Evolutionary conservation across 2,888 invertebrate genomes (phyloP), one percentile per base, ranked within the genome.

Genomic region (Acleris laterana): DNA sequence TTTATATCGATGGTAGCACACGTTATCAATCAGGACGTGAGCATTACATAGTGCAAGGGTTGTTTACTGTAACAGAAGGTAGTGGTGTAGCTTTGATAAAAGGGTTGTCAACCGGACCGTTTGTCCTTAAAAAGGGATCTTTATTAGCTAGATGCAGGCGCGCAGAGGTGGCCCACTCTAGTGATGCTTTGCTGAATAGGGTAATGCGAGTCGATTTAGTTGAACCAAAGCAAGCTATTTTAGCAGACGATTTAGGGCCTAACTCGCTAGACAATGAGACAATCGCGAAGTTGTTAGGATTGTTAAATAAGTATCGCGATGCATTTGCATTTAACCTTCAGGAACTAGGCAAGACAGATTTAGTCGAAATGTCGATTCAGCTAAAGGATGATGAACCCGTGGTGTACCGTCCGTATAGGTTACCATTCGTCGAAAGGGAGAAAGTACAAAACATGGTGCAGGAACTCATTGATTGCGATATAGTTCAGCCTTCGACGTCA

Each of bases 1-100:
- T 63, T 11, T 63, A 57, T 22, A 57, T 63, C 17, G 63, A 63
- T 46, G 57, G 63, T 42, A 51, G 56, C 42, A 57, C 49, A 16
- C 53, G 63, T 38, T 63, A 56, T 25, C 56, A 63, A 17, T 44
- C 25, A 5, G 63, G 63, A 5, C 57, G 51, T 1, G 63, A 63
- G 22, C 44, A 63, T 25, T 63, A 57, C 49, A 25, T 63, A 22
- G 56, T 63, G 19, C 63, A 63, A 9, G 51, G 63, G n/a, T 16
- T 63, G n/a, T 63, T 63, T 25, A 46, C 57, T 3, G 57, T 58
- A 1, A 46, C 16, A 2, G 46, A 17, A 19, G 57, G 57, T 2
- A 58, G 2, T 20, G 48, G 57, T 16, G 48, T 58, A 25, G 57
- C 57, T 22, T 17, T 58, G 22, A 4, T 58, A 1, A 58, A 48